phyloP scores from a whole-genome alignment of 2,888 invertebrate species.

The Pterobdella sp. region DNA sequence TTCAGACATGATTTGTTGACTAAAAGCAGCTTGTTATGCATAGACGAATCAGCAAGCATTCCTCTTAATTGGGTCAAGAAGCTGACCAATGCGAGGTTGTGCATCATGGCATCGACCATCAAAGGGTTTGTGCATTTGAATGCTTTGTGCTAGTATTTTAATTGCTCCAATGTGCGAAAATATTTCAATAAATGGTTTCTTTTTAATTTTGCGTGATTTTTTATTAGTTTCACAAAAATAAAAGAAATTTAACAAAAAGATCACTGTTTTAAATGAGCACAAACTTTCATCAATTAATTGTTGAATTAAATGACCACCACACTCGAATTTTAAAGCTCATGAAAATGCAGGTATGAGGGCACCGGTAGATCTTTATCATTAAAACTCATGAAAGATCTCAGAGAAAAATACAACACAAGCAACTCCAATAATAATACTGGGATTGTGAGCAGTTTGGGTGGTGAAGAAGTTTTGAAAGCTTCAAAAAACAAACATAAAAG shows the following conservation, averaged over 20 bases:
- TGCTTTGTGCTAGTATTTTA: neutral
- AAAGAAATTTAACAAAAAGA: neutral
- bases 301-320: no score
- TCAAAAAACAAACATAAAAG: neutral
- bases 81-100: constrained; percentile 79
- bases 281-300: no score
- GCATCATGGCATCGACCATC: constrained; percentile 90
- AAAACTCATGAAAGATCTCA: constrained; percentile 81
- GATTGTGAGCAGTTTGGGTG: no score
- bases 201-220: neutral
- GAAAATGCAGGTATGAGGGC: constrained; percentile 82
- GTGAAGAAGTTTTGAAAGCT: neutral
- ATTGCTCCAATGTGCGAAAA: neutral
- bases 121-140: constrained; percentile 60
- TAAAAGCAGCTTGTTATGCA: constrained; percentile 70
- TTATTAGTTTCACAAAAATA: neutral
- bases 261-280: neutral
- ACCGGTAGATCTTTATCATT: constrained; percentile 90
- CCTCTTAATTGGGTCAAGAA: constrained; percentile 83
- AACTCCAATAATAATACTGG: neutral
- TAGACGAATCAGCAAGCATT: constrained; percentile 98
- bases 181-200: neutral
- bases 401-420: constrained; percentile 43
- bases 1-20: constrained; percentile 6
- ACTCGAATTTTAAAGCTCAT: no score